Evolutionary conservation across 1,140 invertebrate species (phyloP), one percentile per base, ranked within the genome.

Genomic region (Megathymus violae): DNA sequence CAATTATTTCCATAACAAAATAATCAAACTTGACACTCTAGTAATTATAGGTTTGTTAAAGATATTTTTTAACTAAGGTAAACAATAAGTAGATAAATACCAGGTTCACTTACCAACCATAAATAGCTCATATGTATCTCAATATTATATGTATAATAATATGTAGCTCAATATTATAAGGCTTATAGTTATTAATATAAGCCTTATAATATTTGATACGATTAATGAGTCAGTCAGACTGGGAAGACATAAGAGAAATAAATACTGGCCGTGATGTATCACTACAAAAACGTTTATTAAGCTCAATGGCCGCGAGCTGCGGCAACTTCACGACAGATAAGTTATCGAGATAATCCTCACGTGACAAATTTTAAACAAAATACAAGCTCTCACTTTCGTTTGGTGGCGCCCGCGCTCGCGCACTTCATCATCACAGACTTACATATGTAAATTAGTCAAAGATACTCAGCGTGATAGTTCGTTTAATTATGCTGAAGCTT

Each of bases 211-310:
- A n/a, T n/a, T n/a, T n/a, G n/a, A n/a, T n/a, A n/a, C n/a, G n/a
- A n/a, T n/a, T n/a, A n/a, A n/a, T n/a, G n/a, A n/a, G n/a, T n/a
- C n/a, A n/a, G n/a, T n/a, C n/a, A n/a, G 22, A 34, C 34, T 50
- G 16, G 56, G 66, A 64, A 69, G 63, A 59, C 44, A 47, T 38
- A 64, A 64, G 38, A 17, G 10, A n/a, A 19, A 27, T 11, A 47
- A 9, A n/a, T n/a, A n/a, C n/a, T 27, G 22, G 22, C 19, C 44
- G 31, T 34, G 54, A 67, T 72, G 69, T 65, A 67, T 71, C 71
- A 65, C 43, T 63, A 66, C 71, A 68, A 71, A 76, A 77, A 71
- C 62, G 63, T 74, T 67, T 61, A 59, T 50, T 50, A 56, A 62
- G 64, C 59, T 58, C 31, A 13, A 31, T 40, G 19, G 3, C 46